Base-by-base conservation (phyloP, 2,888 invertebrate genomes). In the Tromatobia lineatoria region DNA sequence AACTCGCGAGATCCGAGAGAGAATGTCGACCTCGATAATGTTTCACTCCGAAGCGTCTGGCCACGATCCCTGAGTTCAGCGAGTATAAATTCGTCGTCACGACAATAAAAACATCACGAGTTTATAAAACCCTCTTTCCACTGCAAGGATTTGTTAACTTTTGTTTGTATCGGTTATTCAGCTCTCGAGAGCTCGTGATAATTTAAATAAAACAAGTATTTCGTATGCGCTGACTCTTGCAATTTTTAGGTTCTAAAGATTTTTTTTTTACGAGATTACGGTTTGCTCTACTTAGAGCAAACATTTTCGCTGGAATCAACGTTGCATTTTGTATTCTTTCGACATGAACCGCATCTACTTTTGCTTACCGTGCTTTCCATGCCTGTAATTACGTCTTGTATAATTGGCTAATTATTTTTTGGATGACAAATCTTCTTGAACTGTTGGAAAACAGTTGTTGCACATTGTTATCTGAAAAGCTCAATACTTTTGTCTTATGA, bases 81-180 rank as follows among this genome's bases (percentile, higher is more conserved):
- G 10, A 59, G 20, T 74, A 67, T 74, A 59, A 80, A 80, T 73
- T 73, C 66, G 38, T 67, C 80, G 38, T 67, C 61, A 70, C 61
- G 61, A 70, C 59, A 38, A 50, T 66, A 66, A 76, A 54, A 66
- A 45, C 57, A 77, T 69, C 67, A 29, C 47, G 29, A 23, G 54
- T 45, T 45, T 59, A 15, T 73, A 15, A 66, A 59, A 61, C 47
- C 25, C 71, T 20, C 50, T 61, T 67, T 61, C 25, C 25, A 15
- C 67, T 10, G n/a, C 34, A 25, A 69, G 50, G 23, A 69, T 80
- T 69, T 50, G 23, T 13, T 29, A 80, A 74, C 61, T 61, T 69
- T 42, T 57, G 45, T 67, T 50, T 34, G 18, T 29, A 20, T 57
- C 73, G 61, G 61, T 0, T 15, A 34, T 47, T 4, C 29, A 20